A percentile compares a stretch with the other conserved stretches of the same genome.
These are phyloP conservation scores for Sicus ferrugineus DNA, from an alignment of 2,888 invertebrate genomes.

Conservation along the genomic window DNA sequence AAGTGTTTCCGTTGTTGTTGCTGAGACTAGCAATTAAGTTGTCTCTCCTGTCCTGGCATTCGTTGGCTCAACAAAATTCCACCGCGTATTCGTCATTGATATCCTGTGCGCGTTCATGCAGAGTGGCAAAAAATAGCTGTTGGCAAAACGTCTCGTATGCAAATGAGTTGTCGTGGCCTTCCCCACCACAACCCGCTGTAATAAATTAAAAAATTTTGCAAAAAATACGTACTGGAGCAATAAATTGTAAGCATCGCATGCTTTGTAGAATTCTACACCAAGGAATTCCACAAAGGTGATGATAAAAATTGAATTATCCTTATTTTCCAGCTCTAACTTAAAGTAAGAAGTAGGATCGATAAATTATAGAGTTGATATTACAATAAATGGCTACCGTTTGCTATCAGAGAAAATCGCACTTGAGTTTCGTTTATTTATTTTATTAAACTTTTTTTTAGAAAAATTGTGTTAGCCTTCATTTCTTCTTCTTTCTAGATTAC, in stretches of 20 bases:
- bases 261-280: no score
- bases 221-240: no score
- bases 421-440: constrained; percentile 13
- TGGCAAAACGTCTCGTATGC: not conserved
- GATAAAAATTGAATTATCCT: no score
- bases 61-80: not conserved
- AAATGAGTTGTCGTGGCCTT: not conserved
- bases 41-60: constrained; percentile 8
- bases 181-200: no score
- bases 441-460: constrained; percentile 24
- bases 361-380: no score
- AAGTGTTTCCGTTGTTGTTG: not conserved
- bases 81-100: not conserved
- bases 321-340: no score
- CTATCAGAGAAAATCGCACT: not conserved
- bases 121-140: constrained; percentile 11
- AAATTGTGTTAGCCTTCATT: constrained; percentile 26
- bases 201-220: no score
- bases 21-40: not conserved
- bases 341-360: no score
- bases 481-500: constrained; percentile 10
- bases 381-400: not conserved
- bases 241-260: no score
- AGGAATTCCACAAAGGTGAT: no score
- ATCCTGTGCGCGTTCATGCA: not conserved